Evolutionary conservation across 2,888 invertebrate species (phyloP).

Genomic region (Oscheius myriophilus): DNA sequence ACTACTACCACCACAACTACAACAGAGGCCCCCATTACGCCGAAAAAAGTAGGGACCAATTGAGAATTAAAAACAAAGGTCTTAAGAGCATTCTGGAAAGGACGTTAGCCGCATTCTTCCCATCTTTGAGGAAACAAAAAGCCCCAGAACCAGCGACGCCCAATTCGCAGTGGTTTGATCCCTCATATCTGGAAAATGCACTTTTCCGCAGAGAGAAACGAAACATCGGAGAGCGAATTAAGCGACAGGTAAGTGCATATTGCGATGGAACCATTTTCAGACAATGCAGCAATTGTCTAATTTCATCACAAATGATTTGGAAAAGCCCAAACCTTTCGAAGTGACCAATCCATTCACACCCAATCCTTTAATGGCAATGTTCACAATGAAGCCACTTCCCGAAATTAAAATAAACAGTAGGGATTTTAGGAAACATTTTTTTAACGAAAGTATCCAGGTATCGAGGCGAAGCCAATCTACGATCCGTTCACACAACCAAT

Average conservation of each 20-base stretch:
- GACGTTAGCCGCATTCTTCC: constrained; percentile 50
- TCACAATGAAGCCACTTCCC: constrained; percentile 50
- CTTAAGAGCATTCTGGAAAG: constrained; percentile 44
- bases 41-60: constrained; percentile 7
- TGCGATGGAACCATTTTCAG: not conserved
- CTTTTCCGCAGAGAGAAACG: constrained; percentile 37
- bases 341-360: constrained; percentile 59
- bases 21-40: constrained; percentile 43
- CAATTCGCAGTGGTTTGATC: constrained; percentile 47
- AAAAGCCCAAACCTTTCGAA: constrained; percentile 44
- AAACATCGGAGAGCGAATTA: not conserved
- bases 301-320: constrained; percentile 29
- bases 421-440: not conserved
- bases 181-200: constrained; percentile 43
- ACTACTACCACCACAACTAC: constrained; percentile 51
- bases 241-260: constrained; percentile 18
- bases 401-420: constrained; percentile 27
- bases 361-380: constrained; percentile 60
- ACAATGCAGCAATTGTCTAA: not conserved
- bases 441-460: too few species aligned
- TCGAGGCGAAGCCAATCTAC: constrained; percentile 18
- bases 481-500: constrained; percentile 16
- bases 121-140: constrained; percentile 42
- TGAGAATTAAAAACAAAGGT: not conserved
- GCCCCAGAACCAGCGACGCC: constrained; percentile 33